Conservation (phyloP, 2,888 invertebrate genomes). For the Lutraria lutraria region DNA sequence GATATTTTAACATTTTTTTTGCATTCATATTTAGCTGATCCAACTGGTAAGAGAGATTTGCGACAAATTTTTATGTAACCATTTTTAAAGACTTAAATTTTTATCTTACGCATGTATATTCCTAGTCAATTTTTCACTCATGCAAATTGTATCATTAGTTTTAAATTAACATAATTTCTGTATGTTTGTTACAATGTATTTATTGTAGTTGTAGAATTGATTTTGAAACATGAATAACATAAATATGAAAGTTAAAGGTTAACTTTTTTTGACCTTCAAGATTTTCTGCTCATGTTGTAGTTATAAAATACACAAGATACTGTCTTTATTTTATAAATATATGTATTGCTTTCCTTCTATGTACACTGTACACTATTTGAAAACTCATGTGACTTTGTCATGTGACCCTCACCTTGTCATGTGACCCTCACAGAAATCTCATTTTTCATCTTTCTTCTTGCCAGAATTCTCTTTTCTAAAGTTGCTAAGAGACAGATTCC, state of each 20-base stretch:
- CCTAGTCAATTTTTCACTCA: neutral
- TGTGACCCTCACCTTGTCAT: neutral
- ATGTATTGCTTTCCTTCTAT: neutral
- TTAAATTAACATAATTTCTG: neutral
- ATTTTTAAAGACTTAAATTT: neutral
- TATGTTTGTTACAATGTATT: neutral
- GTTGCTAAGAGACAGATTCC: neutral
- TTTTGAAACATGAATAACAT: neutral
- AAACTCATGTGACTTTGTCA: neutral
- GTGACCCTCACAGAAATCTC: neutral
- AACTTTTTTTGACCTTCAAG: no score
- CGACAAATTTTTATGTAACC: neutral
- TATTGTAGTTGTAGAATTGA: neutral
- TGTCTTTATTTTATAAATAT: no score
- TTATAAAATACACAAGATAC: no score
- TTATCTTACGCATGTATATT: neutral
- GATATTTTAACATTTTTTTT: neutral
- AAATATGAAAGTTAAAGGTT: no score
- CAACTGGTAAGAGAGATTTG: constrained; percentile 52
- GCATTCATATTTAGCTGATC: constrained; percentile 41
- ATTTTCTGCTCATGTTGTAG: no score
- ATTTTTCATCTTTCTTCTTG: neutral
- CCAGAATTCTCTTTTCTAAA: neutral
- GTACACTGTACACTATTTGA: neutral
- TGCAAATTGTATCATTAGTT: neutral